Evolutionary conservation across 2,888 invertebrate species (phyloP).

Genomic region (Apocheima hispidaria): DNA sequence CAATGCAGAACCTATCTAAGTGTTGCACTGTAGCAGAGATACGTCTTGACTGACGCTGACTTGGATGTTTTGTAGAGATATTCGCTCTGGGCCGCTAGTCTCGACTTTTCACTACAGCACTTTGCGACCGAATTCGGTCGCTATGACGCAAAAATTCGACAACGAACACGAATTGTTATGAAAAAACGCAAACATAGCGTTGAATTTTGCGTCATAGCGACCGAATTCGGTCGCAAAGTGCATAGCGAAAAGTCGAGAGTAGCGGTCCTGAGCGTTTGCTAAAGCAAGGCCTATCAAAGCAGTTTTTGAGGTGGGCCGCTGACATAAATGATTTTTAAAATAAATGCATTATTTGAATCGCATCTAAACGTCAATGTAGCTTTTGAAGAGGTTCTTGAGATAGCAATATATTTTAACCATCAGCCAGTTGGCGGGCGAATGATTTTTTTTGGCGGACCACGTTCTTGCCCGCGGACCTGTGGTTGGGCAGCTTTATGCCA

Average conservation of each 20-base stretch:
- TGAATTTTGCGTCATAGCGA: too few relatives aligned
- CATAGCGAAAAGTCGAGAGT: too few relatives aligned
- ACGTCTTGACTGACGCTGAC: constrained; percentile 11
- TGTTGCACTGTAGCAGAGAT: constrained; percentile 16
- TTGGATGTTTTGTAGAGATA: constrained; percentile 12
- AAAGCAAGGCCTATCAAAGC: neutral
- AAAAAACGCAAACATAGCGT: too few relatives aligned
- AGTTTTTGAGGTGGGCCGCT: neutral
- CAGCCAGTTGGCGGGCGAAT: neutral
- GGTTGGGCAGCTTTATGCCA: constrained; percentile 3
- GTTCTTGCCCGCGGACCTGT: neutral
- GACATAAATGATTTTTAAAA: too few relatives aligned
- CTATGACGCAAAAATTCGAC: too few relatives aligned
- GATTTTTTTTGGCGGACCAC: neutral
- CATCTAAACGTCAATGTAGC: neutral
- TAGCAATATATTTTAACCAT: neutral
- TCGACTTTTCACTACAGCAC: too few relatives aligned
- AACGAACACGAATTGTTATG: too few relatives aligned
- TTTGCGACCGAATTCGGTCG: too few relatives aligned
- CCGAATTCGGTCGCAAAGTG: too few relatives aligned
- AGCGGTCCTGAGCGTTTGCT: constrained; percentile 2
- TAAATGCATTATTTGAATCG: neutral
- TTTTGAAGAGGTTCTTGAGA: neutral
- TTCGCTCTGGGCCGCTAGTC: neutral
- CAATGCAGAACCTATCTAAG: constrained; percentile 33